Conservation (phyloP, 2,113 vertebrate genomes). For the Hyaena hyaena region DNA sequence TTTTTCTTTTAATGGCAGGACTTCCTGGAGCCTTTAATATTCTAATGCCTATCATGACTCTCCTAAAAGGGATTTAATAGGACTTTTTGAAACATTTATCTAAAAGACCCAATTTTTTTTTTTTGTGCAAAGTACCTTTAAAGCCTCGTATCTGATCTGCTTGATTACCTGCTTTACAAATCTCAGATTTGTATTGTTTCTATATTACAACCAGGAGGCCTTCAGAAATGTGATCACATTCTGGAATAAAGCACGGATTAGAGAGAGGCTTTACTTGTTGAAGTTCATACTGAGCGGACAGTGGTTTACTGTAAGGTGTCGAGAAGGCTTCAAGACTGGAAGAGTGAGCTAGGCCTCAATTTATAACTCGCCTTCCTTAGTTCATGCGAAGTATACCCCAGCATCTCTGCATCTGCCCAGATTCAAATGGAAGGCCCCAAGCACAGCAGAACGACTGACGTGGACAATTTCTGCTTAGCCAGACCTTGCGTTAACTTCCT, state of each 20-base stretch:
- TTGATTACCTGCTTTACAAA: not conserved
- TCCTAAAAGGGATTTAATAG: not conserved
- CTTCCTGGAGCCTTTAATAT: not conserved
- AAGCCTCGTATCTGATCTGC: not conserved
- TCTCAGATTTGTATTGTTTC: not conserved
- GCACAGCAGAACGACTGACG: not conserved
- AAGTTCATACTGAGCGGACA: not conserved
- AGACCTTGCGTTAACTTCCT: not conserved
- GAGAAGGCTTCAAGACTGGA: not conserved
- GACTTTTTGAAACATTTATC: not conserved
- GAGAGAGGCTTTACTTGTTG: not conserved
- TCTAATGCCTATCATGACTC: not conserved
- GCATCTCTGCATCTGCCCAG: not conserved
- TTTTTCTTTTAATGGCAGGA: not conserved
- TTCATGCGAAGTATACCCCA: not conserved
- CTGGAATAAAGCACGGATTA: not conserved
- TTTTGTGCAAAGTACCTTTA: not conserved
- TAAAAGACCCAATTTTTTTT: not conserved
- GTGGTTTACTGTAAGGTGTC: not conserved
- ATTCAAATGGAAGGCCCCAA: not conserved
- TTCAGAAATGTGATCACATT: not conserved
- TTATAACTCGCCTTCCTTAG: not conserved
- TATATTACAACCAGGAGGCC: not conserved
- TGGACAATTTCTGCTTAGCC: not conserved
- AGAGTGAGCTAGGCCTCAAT: not conserved